These are phyloP conservation scores for Sciaenops ocellatus DNA, from an alignment of 2,797 vertebrate species.

Conservation along the genomic window DNA sequence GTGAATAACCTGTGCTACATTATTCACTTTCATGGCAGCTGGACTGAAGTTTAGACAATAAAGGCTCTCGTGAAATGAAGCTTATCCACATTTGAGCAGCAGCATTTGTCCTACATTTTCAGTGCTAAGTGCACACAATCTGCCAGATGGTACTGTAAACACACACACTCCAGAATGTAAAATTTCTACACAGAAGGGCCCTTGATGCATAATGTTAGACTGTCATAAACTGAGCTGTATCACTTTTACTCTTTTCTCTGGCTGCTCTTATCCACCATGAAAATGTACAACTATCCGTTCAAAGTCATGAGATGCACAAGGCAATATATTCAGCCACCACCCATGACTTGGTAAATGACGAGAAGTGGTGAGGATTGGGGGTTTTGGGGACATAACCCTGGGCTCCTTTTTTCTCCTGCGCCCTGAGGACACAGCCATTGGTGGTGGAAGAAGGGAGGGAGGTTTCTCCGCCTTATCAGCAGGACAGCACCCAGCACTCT, in stretches of 20 bases:
- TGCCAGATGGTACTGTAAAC: slow-evolving; percentile 65
- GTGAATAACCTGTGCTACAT: slow-evolving; percentile 41
- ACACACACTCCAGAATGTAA: slow-evolving; percentile 49
- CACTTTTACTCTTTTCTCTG: slow-evolving; percentile 28
- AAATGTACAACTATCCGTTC: slow-evolving; percentile 52
- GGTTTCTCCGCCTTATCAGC: slow-evolving; percentile 82
- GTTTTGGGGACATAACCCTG: slow-evolving; percentile 55
- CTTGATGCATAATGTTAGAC: slow-evolving; percentile 48
- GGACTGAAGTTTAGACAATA: slow-evolving; percentile 45
- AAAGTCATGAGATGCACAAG: slow-evolving; percentile 54
- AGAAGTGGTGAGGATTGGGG: slow-evolving; percentile 40
- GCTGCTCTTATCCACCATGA: slow-evolving; percentile 52
- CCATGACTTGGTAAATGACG: slow-evolving; percentile 49
- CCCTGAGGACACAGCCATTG: slow-evolving; percentile 71
- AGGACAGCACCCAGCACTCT: slow-evolving; percentile 81
- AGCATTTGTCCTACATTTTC: slow-evolving; percentile 58
- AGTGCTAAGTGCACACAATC: slow-evolving; percentile 52
- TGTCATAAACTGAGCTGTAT: slow-evolving; percentile 39
- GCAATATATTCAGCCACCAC: slow-evolving; percentile 50
- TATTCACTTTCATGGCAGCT: slow-evolving; percentile 45
- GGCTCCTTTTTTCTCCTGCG: slow-evolving; percentile 37
- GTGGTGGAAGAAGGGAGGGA: slow-evolving; percentile 50
- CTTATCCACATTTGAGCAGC: slow-evolving; percentile 45
- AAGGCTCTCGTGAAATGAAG: slow-evolving; percentile 42
- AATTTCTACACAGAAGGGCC: slow-evolving; percentile 39